These are phyloP conservation scores for Cotesia congregata DNA, from an alignment of 2,888 invertebrate genomes.

Conservation along the genomic window DNA sequence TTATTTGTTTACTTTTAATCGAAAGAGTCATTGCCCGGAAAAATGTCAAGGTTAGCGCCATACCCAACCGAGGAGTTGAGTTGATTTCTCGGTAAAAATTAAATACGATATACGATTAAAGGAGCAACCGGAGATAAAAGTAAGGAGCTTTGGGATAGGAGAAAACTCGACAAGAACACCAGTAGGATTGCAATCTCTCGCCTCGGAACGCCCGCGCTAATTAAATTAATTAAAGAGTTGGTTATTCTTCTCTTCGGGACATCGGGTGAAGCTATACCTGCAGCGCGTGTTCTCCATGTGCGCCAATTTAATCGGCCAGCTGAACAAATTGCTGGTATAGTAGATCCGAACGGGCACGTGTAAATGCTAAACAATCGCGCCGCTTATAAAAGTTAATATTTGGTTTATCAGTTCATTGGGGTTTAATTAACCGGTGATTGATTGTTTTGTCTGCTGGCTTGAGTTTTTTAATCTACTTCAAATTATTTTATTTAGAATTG, in stretches of 20 bases:
- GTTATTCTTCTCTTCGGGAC: neutral
- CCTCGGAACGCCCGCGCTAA: slow-evolving; percentile 44
- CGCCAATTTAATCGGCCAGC: slow-evolving; percentile 43
- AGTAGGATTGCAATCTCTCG: slow-evolving; percentile 43
- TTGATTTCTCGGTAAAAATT: neutral
- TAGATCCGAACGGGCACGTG: slow-evolving; percentile 19
- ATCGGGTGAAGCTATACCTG: slow-evolving; percentile 10
- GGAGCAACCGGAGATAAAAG: neutral
- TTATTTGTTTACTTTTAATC: slow-evolving; percentile 7
- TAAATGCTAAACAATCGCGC: neutral
- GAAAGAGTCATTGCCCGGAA: slow-evolving; percentile 28
- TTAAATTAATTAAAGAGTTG: slow-evolving; percentile 51
- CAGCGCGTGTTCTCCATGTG: slow-evolving; percentile 21
- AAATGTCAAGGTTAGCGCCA: slow-evolving; percentile 33
- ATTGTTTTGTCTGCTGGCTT: too few species aligned
- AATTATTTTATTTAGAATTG: too few species aligned
- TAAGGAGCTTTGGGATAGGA: neutral
- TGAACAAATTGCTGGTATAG: slow-evolving; percentile 41
- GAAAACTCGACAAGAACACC: neutral
- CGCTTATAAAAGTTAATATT: neutral
- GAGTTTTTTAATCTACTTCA: too few species aligned
- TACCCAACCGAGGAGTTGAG: neutral
- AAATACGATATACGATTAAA: slow-evolving; percentile 11
- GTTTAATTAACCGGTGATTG: slow-evolving; percentile 15
- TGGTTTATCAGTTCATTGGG: neutral